Evolutionary conservation across 2,113 vertebrate genomes (phyloP).

Genomic region (Hyperoodon ampullatus): DNA sequence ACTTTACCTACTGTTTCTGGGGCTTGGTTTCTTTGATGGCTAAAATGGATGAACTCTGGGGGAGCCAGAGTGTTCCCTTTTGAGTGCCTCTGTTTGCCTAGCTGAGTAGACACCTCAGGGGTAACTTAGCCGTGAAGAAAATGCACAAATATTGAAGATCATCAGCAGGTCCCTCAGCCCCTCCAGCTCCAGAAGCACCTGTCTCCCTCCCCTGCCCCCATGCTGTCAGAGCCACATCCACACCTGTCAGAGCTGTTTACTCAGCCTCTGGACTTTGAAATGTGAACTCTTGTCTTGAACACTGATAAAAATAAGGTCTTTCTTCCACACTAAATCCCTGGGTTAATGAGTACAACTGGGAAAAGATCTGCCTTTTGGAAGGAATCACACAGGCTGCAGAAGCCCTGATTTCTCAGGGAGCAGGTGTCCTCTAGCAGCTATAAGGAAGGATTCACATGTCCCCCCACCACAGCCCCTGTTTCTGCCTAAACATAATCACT

Average conservation of each 20-base stretch:
- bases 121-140: not conserved
- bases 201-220: accelerated
- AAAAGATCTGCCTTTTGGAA: not conserved
- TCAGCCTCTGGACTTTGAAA: not conserved
- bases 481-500: not conserved
- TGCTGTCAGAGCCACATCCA: not conserved
- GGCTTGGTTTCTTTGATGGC: not conserved
- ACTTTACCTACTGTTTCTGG: not conserved
- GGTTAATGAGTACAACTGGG: not conserved
- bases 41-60: not conserved
- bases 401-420: not conserved
- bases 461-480: not conserved
- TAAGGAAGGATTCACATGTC: not conserved
- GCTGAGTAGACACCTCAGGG: not conserved
- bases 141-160: not conserved
- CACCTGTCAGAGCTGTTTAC: not conserved
- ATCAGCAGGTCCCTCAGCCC: too few species aligned
- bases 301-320: not conserved
- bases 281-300: not conserved
- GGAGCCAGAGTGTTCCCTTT: not conserved
- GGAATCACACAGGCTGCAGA: not conserved
- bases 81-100: not conserved
- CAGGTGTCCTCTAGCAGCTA: not conserved
- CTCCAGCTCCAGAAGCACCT: not conserved
- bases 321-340: not conserved